Conservation (phyloP, 2,113 vertebrate species). For the Xenopus borealis region DNA sequence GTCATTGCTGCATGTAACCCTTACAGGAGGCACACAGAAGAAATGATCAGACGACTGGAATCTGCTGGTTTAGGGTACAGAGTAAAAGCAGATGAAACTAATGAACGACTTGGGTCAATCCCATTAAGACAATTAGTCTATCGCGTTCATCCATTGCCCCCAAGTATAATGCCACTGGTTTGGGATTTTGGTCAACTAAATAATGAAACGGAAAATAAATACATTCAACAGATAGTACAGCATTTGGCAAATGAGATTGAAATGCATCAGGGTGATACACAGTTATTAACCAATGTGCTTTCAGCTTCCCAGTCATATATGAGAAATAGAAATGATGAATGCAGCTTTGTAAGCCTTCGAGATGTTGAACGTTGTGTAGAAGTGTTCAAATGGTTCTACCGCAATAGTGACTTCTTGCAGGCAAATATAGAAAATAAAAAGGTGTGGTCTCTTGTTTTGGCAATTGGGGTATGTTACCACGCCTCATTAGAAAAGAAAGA, state of each 20-base stretch:
- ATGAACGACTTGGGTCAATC: constrained; percentile 86
- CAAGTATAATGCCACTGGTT: constrained; percentile 88
- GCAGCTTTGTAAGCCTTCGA: constrained; percentile 89
- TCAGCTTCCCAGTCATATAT: constrained; percentile 84
- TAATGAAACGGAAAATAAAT: constrained; percentile 71
- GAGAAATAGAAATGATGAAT: constrained; percentile 75
- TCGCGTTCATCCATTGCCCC: constrained; percentile 88
- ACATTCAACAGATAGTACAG: constrained; percentile 88
- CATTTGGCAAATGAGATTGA: constrained; percentile 58
- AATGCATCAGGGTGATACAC: fast-evolving
- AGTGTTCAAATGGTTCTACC: constrained; percentile 82
- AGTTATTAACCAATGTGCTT: constrained; percentile 68
- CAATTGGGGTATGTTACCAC: constrained; percentile 86
- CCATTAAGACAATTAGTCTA: constrained; percentile 93
- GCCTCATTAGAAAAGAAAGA: constrained; percentile 82
- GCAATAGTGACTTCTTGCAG: constrained; percentile 64
- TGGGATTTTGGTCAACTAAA: constrained; percentile 96
- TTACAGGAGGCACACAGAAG: constrained; percentile 84
- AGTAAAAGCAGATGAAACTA: constrained; percentile 78
- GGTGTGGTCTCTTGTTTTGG: constrained; percentile 85
- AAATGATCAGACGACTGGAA: constrained; percentile 85
- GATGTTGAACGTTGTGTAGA: constrained; percentile 93
- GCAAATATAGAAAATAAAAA: constrained; percentile 60
- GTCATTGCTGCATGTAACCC: constrained; percentile 96
- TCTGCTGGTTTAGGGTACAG: constrained; percentile 86